These are phyloP conservation scores for Telmatochromis brachygnathus DNA, from an alignment of 2,113 vertebrate genomes.

Conservation along the genomic window DNA sequence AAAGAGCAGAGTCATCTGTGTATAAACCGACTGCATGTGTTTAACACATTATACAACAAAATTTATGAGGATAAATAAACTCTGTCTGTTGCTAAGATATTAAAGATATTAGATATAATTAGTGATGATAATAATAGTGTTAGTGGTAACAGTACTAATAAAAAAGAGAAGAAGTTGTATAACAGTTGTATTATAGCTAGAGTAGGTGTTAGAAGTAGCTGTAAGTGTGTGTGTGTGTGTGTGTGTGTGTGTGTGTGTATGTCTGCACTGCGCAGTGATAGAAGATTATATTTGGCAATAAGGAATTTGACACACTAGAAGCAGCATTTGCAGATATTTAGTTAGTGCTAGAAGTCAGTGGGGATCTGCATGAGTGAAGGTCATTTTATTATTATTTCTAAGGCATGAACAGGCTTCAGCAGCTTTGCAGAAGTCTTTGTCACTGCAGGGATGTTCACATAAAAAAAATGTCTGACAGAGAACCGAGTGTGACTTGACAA, in stretches of 20 bases:
- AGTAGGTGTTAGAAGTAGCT: not conserved
- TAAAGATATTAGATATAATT: not conserved
- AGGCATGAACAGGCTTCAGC: not conserved
- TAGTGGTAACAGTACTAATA: not conserved
- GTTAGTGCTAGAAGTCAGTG: not conserved
- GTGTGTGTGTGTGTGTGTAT: not conserved
- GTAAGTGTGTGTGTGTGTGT: not conserved
- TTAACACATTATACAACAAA: not conserved
- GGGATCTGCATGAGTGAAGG: not conserved
- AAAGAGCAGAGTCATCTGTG: not conserved
- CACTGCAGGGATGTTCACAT: not conserved
- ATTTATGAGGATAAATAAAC: not conserved
- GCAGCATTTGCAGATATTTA: not conserved
- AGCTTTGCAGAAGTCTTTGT: not conserved
- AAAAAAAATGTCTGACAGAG: not conserved
- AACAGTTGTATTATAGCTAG: not conserved
- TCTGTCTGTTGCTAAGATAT: not conserved
- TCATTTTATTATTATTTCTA: not conserved
- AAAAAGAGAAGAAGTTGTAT: not conserved
- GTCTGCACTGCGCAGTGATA: not conserved
- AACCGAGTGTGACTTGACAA: not conserved
- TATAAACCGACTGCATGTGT: not conserved
- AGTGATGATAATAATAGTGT: not conserved
- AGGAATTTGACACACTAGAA: not conserved
- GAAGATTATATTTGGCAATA: not conserved